Percentiles rank a stretch among this genome's conserved stretches.
These are phyloP conservation scores for Mandrillus leucophaeus DNA, from an alignment of 2,113 vertebrate species.

Conservation along the genomic window DNA sequence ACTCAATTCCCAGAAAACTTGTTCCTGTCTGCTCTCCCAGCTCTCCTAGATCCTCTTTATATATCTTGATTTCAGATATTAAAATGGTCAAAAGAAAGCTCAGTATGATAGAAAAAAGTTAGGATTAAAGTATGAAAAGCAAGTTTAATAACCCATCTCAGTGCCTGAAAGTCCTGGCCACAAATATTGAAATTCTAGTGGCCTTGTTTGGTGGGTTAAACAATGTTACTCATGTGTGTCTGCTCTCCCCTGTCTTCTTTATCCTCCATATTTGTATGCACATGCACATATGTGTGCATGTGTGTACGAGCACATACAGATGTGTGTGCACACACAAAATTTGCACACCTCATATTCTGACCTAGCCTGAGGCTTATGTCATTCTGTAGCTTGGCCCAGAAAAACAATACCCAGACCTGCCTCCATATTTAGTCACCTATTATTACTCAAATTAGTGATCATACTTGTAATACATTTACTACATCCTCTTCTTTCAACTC, in stretches of 20 bases:
- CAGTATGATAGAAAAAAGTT: not conserved
- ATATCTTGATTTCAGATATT: not conserved
- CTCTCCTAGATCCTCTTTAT: not conserved
- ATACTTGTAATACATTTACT: not conserved
- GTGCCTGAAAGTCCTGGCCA: not conserved
- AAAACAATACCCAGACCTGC: not conserved
- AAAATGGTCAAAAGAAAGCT: not conserved
- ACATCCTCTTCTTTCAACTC: not conserved
- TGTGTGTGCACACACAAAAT: not conserved
- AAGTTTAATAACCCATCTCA: constrained; percentile 17
- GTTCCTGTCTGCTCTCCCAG: not conserved
- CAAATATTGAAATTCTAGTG: not conserved
- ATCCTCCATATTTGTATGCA: not conserved
- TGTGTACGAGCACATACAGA: not conserved
- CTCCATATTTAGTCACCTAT: not conserved
- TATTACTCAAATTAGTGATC: not conserved
- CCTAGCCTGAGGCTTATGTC: not conserved
- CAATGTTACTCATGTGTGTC: not conserved
- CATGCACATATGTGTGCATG: not conserved
- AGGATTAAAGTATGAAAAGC: not conserved
- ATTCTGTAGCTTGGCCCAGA: not conserved
- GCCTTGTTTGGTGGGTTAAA: not conserved
- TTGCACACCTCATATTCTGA: not conserved
- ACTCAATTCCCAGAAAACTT: not conserved
- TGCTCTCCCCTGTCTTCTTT: not conserved